phyloP scores from a whole-genome alignment of 2,888 invertebrate species.

The Ecdyonurus torrentis region DNA sequence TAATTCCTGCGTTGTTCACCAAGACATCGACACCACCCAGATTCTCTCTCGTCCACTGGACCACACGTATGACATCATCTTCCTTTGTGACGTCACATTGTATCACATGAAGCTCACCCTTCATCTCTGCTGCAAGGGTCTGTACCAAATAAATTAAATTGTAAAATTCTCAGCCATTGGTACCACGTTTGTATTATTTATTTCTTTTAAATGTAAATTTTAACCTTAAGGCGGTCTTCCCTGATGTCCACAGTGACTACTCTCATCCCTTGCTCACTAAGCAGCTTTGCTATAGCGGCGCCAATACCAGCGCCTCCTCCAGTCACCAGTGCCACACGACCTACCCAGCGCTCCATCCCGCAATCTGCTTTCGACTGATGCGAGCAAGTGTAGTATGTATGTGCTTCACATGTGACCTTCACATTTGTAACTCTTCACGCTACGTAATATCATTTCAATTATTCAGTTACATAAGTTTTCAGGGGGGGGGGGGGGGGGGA shows the following conservation, averaged over 20 bases:
- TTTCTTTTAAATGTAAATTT: neutral
- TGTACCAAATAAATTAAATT: neutral
- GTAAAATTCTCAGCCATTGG: neutral
- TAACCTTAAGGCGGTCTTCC: too few relatives aligned
- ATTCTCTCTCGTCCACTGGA: neutral
- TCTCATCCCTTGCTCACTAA: neutral
- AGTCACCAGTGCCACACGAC: constrained; percentile 3
- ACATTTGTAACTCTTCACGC: too few relatives aligned
- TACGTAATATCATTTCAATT: too few relatives aligned
- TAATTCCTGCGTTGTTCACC: neutral
- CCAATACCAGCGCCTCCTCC: constrained; percentile 5
- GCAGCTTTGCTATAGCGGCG: constrained; percentile 1
- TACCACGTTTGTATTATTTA: neutral
- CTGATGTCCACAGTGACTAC: constrained; percentile 2
- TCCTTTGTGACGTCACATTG: neutral
- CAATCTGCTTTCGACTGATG: neutral
- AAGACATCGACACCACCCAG: neutral
- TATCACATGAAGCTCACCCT: neutral
- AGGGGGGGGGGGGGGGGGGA: too few relatives aligned
- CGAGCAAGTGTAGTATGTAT: too few relatives aligned
- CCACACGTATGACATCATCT: neutral
- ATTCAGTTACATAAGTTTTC: too few relatives aligned
- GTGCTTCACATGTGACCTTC: too few relatives aligned
- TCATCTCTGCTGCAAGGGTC: neutral
- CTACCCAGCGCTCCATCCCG: constrained; percentile 6